Percentiles rank a stretch among this genome's conserved stretches.
Evolutionary conservation across 2,797 vertebrate species (phyloP).

Genomic region (Cephalopachus bancanus): DNA sequence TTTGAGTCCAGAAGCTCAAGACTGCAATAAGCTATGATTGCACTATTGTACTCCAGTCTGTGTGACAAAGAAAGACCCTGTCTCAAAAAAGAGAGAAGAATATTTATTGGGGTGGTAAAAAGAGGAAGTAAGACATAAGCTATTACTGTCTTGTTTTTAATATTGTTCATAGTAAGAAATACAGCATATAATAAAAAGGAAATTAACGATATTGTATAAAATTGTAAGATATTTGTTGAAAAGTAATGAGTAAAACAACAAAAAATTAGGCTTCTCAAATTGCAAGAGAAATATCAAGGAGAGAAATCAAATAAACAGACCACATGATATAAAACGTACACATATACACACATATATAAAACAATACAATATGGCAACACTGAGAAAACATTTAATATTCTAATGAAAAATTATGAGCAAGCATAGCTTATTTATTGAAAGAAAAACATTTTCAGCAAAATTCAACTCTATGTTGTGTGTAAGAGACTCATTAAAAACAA

Average conservation of each 20-base stretch:
- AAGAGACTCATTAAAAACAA: neutral
- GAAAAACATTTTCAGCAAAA: neutral
- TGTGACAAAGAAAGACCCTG: neutral
- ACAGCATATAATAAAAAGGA: constrained; percentile 31
- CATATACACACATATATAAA: neutral
- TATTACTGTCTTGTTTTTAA: constrained; percentile 41
- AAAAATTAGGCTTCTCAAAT: neutral
- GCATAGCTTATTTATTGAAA: neutral
- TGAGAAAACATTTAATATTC: neutral
- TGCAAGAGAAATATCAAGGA: constrained; percentile 40
- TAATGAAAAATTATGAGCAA: neutral
- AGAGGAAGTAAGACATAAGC: neutral
- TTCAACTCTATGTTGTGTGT: neutral
- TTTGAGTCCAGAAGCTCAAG: neutral
- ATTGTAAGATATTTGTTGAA: neutral
- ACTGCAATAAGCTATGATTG: neutral
- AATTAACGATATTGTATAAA: constrained; percentile 17
- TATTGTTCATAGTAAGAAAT: constrained; percentile 30
- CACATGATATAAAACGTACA: neutral
- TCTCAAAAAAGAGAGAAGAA: neutral
- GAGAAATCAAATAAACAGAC: neutral
- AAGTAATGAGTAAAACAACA: constrained; percentile 30
- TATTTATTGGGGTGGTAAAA: constrained; percentile 23
- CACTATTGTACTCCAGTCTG: neutral
- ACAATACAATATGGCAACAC: neutral